These are phyloP conservation scores for Paedocypris micromegethes DNA, from an alignment of 2,797 vertebrate genomes.

Conservation along the genomic window DNA sequence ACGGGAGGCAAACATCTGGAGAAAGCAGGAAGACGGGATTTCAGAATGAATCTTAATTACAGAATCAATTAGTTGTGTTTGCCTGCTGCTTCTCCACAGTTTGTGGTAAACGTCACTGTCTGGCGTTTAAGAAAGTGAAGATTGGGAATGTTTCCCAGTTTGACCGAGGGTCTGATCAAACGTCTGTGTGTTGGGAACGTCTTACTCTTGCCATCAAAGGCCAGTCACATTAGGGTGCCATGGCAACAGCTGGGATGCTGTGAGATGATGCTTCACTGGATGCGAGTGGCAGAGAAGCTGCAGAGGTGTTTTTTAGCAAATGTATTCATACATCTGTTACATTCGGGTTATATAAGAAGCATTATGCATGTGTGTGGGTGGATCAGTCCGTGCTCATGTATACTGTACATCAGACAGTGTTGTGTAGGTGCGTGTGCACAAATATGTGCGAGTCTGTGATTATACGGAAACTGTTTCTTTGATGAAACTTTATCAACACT, in stretches of 20 bases:
- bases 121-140: conserved; percentile 43
- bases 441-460: too few relatives aligned
- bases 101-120: conserved; percentile 49
- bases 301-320: not conserved
- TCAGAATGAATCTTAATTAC: conserved; percentile 58
- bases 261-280: conserved; percentile 12
- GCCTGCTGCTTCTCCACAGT: conserved; percentile 44
- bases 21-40: conserved; percentile 54
- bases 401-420: too few relatives aligned
- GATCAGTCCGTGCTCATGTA: not conserved
- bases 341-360: not conserved
- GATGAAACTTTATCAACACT: too few relatives aligned
- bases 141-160: conserved; percentile 45
- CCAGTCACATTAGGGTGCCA: conserved; percentile 32
- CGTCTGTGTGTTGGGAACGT: conserved; percentile 36
- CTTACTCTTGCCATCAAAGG: conserved; percentile 31
- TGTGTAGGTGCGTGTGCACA: too few relatives aligned
- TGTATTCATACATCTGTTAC: conserved; percentile 4
- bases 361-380: not conserved
- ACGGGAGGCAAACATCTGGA: conserved; percentile 51
- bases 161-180: conserved; percentile 47
- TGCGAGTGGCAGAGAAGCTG: too few relatives aligned
- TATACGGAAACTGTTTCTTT: too few relatives aligned
- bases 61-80: conserved; percentile 59
- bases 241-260: conserved; percentile 34